phyloP scores from a whole-genome alignment of 2,113 vertebrate species.

The Etia nguti region DNA sequence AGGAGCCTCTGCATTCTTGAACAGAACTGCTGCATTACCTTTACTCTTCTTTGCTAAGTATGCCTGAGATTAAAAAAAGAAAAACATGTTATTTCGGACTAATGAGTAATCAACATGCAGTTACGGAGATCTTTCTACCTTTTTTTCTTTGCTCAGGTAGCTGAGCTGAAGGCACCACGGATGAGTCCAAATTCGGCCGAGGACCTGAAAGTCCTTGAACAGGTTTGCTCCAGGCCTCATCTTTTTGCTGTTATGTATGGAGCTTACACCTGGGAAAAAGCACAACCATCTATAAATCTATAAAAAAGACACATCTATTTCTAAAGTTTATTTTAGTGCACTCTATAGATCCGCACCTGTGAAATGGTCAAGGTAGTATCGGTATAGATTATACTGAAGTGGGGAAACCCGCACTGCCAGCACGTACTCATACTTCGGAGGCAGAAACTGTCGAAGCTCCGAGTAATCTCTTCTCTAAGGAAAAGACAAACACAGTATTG shows the following conservation, averaged over 20 bases:
- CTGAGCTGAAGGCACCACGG: slow-evolving; percentile 95
- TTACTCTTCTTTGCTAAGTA: not conserved
- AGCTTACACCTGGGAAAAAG: slow-evolving; percentile 63
- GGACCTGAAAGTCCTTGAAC: slow-evolving; percentile 95
- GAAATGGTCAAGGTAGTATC: slow-evolving; percentile 86
- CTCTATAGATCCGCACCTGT: slow-evolving; percentile 70
- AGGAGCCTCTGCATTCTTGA: not conserved
- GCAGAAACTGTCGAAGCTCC: slow-evolving; percentile 89
- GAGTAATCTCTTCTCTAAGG: slow-evolving; percentile 91
- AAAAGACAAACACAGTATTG: not conserved
- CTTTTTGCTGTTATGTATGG: slow-evolving; percentile 64
- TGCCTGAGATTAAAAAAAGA: not conserved
- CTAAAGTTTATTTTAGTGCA: not conserved
- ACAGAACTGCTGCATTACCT: not conserved
- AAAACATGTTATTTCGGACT: not conserved
- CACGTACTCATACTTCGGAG: slow-evolving; percentile 94
- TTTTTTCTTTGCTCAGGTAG: slow-evolving; percentile 85
- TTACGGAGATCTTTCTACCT: slow-evolving; percentile 61
- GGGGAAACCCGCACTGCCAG: slow-evolving; percentile 85
- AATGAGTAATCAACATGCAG: not conserved
- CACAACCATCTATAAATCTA: not conserved
- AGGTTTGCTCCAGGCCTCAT: slow-evolving; percentile 82
- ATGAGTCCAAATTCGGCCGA: slow-evolving; percentile 93
- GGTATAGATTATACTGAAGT: slow-evolving; percentile 88
- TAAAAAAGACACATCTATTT: not conserved